Base-by-base conservation (phyloP, 2,888 invertebrate genomes). In the Sphinx pinastri region DNA sequence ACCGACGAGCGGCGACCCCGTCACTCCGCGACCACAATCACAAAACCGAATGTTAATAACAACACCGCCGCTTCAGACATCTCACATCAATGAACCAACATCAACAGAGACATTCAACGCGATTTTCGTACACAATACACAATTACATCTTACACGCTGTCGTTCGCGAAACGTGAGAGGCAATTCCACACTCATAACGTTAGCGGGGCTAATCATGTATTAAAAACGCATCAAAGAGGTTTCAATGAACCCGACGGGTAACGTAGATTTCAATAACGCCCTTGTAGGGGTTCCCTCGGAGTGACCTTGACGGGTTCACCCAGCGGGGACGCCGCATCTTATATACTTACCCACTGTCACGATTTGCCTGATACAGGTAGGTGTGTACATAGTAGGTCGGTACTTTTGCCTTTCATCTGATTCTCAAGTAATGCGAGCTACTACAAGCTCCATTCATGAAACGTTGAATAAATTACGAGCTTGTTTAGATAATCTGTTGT, bases 231-330 rank as follows among this genome's bases (percentile, higher is more conserved):
- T 68, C 68, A 14, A 73, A 77, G 75, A 72, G 72, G 73, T 77
- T 74, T 70, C 74, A 76, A 77, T 82, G 76, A 75, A 76, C 57
- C 59, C 58, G 38, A 68, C 60, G 38, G 38, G 59, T 73, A 80
- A 83, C 85, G 82, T 81, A 81, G 81, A 84, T 85, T 84, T 85
- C 80, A 79, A 82, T 83, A 81, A 85, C 84, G 81, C 82, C 86
- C 85, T 82, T 81, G 81, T 77, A 78, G 83, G 85, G 85, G 72
- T 87, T 89, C 82, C 87, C 85, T 86, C 83, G 76, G 75, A 82
- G 77, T 85, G 87, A 85, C 89, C 89, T 87, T 89, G 87, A 84
- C 79, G 82, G 77, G 87, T 84, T 88, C 87, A 86, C 81, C 85
- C 87, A 83, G 84, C 82, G 82, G 83, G 85, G 79, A 81, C 84